A percentile compares a stretch with the other conserved stretches of the same genome.
Evolutionary conservation across 2,797 vertebrate species (phyloP).

Genomic region (Chloroceryle inda): DNA sequence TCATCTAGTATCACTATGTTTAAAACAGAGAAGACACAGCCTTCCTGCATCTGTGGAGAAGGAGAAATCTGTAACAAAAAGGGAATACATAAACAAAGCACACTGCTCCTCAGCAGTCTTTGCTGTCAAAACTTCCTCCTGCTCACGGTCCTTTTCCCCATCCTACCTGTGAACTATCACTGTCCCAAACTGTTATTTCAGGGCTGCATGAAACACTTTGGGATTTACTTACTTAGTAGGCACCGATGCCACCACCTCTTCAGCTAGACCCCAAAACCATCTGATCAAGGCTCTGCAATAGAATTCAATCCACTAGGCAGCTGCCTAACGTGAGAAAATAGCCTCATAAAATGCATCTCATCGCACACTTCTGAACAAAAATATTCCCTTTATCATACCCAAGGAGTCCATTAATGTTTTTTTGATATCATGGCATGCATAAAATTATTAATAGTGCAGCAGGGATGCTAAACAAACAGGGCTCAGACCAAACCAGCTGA

Average conservation of each 20-base stretch:
- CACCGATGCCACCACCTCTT: conserved; percentile 8
- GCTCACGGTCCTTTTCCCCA: not conserved
- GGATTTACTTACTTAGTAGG: conserved; percentile 66
- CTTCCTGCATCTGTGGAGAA: conserved; percentile 35
- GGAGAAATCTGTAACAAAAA: conserved; percentile 45
- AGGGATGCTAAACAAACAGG: not conserved
- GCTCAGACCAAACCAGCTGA: not conserved
- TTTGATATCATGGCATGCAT: not conserved
- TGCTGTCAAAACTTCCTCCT: conserved; percentile 37
- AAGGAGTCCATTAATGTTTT: not conserved
- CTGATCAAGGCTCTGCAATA: conserved; percentile 43
- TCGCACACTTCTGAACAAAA: not conserved
- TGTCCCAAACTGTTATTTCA: conserved; percentile 62
- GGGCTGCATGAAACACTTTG: conserved; percentile 68
- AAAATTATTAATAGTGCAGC: not conserved
- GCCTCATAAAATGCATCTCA: not conserved
- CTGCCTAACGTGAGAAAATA: conserved; percentile 13
- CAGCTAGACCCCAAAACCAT: conserved; percentile 40
- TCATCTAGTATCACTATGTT: conserved; percentile 61
- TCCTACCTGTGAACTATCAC: conserved; percentile 12
- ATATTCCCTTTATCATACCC: not conserved
- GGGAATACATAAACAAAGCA: conserved; percentile 55
- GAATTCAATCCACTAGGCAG: conserved; percentile 3
- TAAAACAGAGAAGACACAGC: conserved; percentile 31
- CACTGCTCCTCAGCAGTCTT: not conserved